These are phyloP conservation scores for Cuculus canorus DNA, from an alignment of 2,797 vertebrate genomes.

Conservation along the genomic window DNA sequence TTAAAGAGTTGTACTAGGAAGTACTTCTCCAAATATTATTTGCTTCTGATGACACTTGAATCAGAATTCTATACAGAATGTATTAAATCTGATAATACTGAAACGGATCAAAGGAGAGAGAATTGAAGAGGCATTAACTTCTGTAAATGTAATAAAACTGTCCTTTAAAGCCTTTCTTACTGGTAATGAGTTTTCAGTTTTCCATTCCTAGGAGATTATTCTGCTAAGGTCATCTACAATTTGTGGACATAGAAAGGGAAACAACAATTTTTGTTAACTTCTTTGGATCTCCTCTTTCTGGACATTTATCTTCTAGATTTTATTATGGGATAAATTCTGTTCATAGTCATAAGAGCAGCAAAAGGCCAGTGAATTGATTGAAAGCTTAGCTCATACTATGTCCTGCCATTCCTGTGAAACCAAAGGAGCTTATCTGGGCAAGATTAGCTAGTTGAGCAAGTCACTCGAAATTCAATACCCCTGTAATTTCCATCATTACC, in stretches of 20 bases:
- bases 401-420: not conserved
- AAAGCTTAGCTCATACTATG: not conserved
- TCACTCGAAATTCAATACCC: not conserved
- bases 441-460: not conserved
- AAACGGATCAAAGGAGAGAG: slow-evolving; percentile 5
- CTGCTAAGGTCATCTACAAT: slow-evolving; percentile 24
- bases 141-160: slow-evolving; percentile 62
- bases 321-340: not conserved
- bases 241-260: not conserved
- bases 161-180: slow-evolving; percentile 32
- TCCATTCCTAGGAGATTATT: slow-evolving; percentile 33
- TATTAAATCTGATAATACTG: slow-evolving; percentile 47
- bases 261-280: not conserved
- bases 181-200: slow-evolving; percentile 45
- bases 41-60: slow-evolving; percentile 12
- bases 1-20: slow-evolving; percentile 1
- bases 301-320: not conserved
- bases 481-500: not conserved
- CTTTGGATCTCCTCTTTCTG: not conserved
- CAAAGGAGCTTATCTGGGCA: not conserved
- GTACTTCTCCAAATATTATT: slow-evolving; percentile 33
- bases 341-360: not conserved
- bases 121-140: slow-evolving; percentile 51
- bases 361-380: not conserved
- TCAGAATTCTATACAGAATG: slow-evolving; percentile 5